Conservation (phyloP, 2,797 vertebrate genomes). For the Alosa sapidissima region DNA sequence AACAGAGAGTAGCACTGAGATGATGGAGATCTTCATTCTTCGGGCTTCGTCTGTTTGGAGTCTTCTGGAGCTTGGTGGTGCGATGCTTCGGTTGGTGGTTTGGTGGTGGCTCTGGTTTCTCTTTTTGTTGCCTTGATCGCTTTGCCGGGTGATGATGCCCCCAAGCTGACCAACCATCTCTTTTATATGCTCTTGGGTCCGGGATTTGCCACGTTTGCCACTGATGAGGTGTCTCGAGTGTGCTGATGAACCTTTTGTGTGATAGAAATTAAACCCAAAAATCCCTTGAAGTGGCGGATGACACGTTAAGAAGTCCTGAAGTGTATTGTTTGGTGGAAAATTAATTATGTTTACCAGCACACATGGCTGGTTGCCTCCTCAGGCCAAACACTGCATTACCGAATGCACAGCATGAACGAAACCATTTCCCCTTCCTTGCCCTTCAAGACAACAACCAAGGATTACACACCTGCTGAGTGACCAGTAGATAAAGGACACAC, state of each 20-base stretch:
- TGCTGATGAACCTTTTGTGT: constrained; percentile 39
- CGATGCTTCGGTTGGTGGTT: neutral
- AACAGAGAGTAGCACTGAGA: constrained; percentile 59
- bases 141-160: neutral
- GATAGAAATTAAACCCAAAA: constrained; percentile 50
- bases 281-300: constrained; percentile 46
- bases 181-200: constrained; percentile 62
- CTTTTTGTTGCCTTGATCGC: constrained; percentile 39
- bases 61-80: constrained; percentile 26
- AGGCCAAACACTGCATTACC: constrained; percentile 58
- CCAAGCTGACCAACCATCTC: constrained; percentile 24
- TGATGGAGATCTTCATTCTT: constrained; percentile 68
- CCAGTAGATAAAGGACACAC: neutral
- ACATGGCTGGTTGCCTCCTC: constrained; percentile 31
- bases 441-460: constrained; percentile 66
- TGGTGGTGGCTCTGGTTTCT: constrained; percentile 27
- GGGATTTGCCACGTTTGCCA: constrained; percentile 53
- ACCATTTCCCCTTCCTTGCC: constrained; percentile 59
- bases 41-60: neutral
- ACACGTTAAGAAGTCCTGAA: constrained; percentile 60
- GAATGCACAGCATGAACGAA: constrained; percentile 40
- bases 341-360: constrained; percentile 64
- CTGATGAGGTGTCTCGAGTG: neutral
- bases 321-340: constrained; percentile 61
- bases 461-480: constrained; percentile 44